Evolutionary conservation across 1,140 invertebrate species (phyloP), one percentile per base, ranked within the genome.

Genomic region (Orius insidiosus): DNA sequence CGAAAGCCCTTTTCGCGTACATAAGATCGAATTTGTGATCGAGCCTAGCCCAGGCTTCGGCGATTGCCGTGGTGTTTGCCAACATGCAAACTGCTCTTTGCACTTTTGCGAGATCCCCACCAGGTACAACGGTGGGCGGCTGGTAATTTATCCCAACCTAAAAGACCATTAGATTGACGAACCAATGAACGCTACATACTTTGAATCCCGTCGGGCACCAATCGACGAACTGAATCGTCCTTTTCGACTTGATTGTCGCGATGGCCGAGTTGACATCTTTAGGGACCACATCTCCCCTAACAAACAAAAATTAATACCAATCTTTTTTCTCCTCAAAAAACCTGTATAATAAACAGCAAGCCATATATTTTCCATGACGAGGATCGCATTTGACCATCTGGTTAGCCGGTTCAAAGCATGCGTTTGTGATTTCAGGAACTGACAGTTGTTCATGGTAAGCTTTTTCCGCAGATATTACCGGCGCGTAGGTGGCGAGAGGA

Each of bases 171-270:
- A 24, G 7, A 24, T n/a, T n/a, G n/a, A 24, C 24, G 24, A 4
- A 3, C 24, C 24, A 24, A 24, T 4, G 7, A 24, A 24, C 24
- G 24, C 24, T 82, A 4, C 24, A 3, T 24, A 24, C 54, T 48
- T 82, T 83, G 70, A 83, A 85, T 52, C 84, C 84, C 55, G 85
- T 88, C 37, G 84, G 85, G 64, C 84, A 88, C 85, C 85, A 86
- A 66, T 88, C 85, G 14, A 89, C 86, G 62, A 58, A 58, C 38
- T 57, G 54, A 13, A 58, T 55, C 14, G 58, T 70, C 31, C 71
- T 66, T 56, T 84, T 80, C 8, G 55, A 54, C 61, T 88, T 87
- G 62, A 87, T 85, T 15, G 76, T 72, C 2, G 80, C 80, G 54
- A 87, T 85, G 34, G 77, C 81, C 1, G 78, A 75, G 55, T 85